These are phyloP conservation scores for Pachyramphus minor DNA, from an alignment of 2,113 vertebrate species.

Conservation along the genomic window DNA sequence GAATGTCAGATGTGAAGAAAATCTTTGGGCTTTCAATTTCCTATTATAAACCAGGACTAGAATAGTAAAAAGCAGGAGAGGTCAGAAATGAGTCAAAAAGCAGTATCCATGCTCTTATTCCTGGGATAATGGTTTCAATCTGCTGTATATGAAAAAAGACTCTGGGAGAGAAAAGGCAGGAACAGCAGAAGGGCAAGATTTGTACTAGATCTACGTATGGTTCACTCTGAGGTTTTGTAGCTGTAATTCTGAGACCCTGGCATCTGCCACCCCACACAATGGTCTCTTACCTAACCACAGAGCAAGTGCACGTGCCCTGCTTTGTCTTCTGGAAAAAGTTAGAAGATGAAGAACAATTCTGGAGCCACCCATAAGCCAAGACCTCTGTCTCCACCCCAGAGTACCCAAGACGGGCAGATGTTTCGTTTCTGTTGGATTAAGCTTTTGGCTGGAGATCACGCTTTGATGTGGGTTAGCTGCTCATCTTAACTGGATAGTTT, in stretches of 20 bases:
- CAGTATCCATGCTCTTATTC: not conserved
- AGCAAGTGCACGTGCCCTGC: not conserved
- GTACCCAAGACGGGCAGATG: not conserved
- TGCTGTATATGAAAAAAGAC: not conserved
- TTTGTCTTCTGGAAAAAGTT: not conserved
- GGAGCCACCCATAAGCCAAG: not conserved
- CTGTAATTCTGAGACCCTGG: not conserved
- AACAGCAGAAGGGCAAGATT: not conserved
- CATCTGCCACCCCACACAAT: not conserved
- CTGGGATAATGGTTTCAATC: constrained; percentile 1
- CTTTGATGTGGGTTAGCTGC: constrained; percentile 32
- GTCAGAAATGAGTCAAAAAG: constrained; percentile 6
- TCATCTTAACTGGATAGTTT: constrained; percentile 20
- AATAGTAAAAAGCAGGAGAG: constrained; percentile 22
- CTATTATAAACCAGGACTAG: not conserved
- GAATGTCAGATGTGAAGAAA: constrained; percentile 36
- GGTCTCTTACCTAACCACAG: not conserved
- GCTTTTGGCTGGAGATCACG: constrained; percentile 35
- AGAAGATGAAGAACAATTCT: not conserved
- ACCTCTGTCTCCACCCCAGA: not conserved
- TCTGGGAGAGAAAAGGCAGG: not conserved
- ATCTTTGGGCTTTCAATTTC: constrained; percentile 15
- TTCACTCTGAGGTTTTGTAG: not conserved
- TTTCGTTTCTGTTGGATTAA: constrained; percentile 47
- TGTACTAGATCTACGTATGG: not conserved